Conservation (phyloP, 1,140 invertebrate genomes). For the Ruditapes philippinarum region DNA sequence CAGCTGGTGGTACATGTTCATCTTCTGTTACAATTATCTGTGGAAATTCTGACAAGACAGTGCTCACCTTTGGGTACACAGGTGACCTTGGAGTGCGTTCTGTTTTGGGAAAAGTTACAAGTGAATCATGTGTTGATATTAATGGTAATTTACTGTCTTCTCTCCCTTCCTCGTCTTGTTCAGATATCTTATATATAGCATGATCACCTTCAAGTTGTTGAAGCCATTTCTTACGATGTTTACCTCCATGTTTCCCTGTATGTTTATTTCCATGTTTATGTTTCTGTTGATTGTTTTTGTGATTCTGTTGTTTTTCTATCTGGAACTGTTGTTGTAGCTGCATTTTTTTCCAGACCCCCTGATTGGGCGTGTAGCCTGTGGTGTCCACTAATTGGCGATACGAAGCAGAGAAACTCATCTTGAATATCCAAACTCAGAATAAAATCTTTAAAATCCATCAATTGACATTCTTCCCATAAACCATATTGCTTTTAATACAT, state of each 20-base stretch:
- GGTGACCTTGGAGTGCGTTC: neutral
- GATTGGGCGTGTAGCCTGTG: conserved; percentile 37
- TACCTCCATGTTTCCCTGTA: neutral
- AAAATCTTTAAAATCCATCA: neutral
- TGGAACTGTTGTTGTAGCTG: conserved; percentile 40
- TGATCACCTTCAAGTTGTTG: neutral
- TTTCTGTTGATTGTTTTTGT: neutral
- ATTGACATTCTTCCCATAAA: neutral
- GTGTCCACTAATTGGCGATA: conserved; percentile 16
- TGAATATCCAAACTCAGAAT: neutral
- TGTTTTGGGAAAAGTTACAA: neutral
- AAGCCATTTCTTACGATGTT: conserved; percentile 13
- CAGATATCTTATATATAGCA: conserved; percentile 47
- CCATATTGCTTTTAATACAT: neutral
- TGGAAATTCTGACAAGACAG: neutral
- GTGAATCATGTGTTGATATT: neutral
- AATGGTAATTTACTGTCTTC: conserved; percentile 11
- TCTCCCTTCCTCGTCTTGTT: conserved; percentile 50
- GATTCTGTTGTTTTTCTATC: conserved; percentile 5
- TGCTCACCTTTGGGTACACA: neutral
- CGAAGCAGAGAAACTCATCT: conserved; percentile 11
- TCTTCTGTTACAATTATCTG: conserved; percentile 11
- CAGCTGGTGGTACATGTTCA: neutral
- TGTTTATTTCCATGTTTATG: conserved; percentile 11
- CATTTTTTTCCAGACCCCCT: conserved; percentile 41